phyloP scores from a whole-genome alignment of 2,888 invertebrate genomes.

The Frankliniella intonsa region DNA sequence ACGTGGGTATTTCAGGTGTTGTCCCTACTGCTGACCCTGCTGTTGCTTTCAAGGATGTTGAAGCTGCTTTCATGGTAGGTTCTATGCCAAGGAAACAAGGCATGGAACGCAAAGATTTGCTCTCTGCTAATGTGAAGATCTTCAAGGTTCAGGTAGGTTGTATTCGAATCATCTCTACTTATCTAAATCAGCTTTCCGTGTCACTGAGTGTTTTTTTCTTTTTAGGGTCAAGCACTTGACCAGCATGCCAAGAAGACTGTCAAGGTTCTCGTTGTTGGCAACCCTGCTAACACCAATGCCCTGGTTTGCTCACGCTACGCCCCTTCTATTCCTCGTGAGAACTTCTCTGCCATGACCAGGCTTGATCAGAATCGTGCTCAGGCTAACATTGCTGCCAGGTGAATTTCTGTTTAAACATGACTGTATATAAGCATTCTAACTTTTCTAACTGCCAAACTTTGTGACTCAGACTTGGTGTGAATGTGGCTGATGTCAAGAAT shows the following conservation, averaged over 20 bases:
- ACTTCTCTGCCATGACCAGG: slow-evolving; percentile 97
- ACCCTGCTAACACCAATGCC: slow-evolving; percentile 99
- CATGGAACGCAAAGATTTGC: slow-evolving; percentile 97
- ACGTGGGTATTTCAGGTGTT: slow-evolving; percentile 53
- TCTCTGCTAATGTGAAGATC: slow-evolving; percentile 96
- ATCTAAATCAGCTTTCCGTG: neutral
- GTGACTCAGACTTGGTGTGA: slow-evolving; percentile 37
- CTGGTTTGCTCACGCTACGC: slow-evolving; percentile 92
- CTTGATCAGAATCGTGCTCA: slow-evolving; percentile 97
- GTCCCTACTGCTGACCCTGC: slow-evolving; percentile 82
- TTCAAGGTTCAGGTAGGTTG: slow-evolving; percentile 75
- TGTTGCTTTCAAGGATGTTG: slow-evolving; percentile 91
- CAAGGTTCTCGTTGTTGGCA: slow-evolving; percentile 95
- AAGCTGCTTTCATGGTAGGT: slow-evolving; percentile 94
- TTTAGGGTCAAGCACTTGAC: slow-evolving; percentile 80
- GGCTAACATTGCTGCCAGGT: slow-evolving; percentile 74
- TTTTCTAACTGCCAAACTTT: neutral
- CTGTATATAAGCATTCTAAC: neutral
- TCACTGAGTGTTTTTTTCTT: slow-evolving; percentile 33
- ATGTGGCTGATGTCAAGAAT: slow-evolving; percentile 74
- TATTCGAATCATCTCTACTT: too few species aligned
- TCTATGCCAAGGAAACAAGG: slow-evolving; percentile 97
- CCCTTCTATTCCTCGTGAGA: slow-evolving; percentile 90
- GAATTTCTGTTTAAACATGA: neutral
- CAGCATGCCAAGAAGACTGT: slow-evolving; percentile 85